A percentile compares a stretch with the other conserved stretches of the same genome.
These are phyloP conservation scores for Lytechinus pictus DNA, from an alignment of 35 echinoderm and acorn worm species.

Conservation along the genomic window DNA sequence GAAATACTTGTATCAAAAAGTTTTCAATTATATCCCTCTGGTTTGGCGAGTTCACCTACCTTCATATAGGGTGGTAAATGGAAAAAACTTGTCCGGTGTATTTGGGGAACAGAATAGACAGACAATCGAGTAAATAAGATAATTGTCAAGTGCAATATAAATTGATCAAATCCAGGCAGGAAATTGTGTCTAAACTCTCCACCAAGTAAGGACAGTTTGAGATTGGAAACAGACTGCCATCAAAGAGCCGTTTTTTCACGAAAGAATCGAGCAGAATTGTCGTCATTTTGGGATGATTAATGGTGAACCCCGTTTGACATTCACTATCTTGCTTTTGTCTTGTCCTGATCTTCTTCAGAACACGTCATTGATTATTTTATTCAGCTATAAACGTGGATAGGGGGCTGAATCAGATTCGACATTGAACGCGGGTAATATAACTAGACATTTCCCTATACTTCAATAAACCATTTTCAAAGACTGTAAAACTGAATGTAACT, in stretches of 20 bases:
- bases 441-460: no score
- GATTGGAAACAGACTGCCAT: slow-evolving; percentile 16
- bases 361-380: background rate
- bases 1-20: background rate
- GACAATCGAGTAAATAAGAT: background rate
- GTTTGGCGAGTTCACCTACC: slow-evolving; percentile 21
- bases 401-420: background rate
- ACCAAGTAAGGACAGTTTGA: background rate
- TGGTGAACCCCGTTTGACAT: background rate
- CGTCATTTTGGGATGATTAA: background rate
- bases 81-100: background rate
- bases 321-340: slow-evolving; percentile 31
- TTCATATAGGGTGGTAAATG: slow-evolving; percentile 19
- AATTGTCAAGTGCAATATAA: slow-evolving; percentile 46
- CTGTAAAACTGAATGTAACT: background rate
- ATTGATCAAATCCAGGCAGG: slow-evolving; percentile 8
- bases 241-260: background rate
- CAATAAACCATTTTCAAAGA: background rate
- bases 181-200: slow-evolving; percentile 45
- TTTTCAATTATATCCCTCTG: background rate
- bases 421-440: background rate
- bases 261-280: slow-evolving; percentile 19
- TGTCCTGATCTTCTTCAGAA: background rate
- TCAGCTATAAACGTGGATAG: no score
- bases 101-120: slow-evolving; percentile 3